Base-by-base conservation (phyloP, 2,888 invertebrate genomes). In the Dicyrtomina minuta region DNA sequence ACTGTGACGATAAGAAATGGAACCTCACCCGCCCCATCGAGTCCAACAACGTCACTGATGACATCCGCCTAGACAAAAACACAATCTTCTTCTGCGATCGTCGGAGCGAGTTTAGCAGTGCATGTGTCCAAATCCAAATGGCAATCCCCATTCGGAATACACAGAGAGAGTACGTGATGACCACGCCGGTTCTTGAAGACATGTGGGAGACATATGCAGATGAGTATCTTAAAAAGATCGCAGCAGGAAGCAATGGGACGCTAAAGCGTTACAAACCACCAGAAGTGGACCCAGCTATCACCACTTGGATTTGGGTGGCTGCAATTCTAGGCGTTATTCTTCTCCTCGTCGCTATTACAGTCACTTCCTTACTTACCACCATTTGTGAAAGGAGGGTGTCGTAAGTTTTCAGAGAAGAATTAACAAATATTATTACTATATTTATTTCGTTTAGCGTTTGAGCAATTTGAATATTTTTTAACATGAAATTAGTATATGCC, bases 251-350 rank as follows among this genome's bases (percentile, higher is more conserved):
- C 8, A 8, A 33, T 33, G 33, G 33, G 4, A 12, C 26, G 44
- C 20, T 61, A 26, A 27, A 24, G 17, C 46, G 46, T 6, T 27
- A 26, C 15, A 26, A 67, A 20, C 49, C 58, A 46, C 15, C 22
- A n/a, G 26, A 39, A 1, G 49, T 27, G 22, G 26, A 53, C 33
- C 22, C n/a, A 4, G 13, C 24, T 41, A 43, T 55, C 55, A 20
- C 17, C 51, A 24, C 22, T 27, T 69, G 64, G 65, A 24, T 64
- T 0, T 69, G 69, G 69, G 55, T 65, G n/a, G 58, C 69, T 13
- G 44, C 69, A 0, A 27, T 44, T 22, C 20, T 69, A 5, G 65
- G 64, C 1, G 27, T 64, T 41, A 27, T 69, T n/a, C 12, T 69
- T 2, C n/a, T 53, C 1, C 46, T 64, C 20, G 12, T 26, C 2